These are phyloP conservation scores for Crenichthys baileyi DNA, from an alignment of 2,797 vertebrate species.

Conservation along the genomic window DNA sequence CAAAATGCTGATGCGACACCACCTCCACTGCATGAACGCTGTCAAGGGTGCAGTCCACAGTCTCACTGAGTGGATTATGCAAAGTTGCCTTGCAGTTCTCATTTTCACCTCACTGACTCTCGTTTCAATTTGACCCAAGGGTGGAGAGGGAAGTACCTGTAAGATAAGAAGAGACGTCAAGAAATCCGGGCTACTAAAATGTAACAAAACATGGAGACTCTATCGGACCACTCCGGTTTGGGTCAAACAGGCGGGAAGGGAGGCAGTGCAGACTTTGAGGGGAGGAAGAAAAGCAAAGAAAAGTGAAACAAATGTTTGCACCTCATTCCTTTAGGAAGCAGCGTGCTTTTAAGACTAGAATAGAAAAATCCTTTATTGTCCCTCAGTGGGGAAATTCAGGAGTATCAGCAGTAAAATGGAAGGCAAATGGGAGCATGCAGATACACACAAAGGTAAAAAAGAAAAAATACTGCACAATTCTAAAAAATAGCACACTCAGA, in stretches of 20 bases:
- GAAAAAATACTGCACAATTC: too few species aligned
- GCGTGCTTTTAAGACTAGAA: too few species aligned
- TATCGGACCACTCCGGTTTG: conserved; percentile 40
- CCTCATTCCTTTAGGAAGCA: too few species aligned
- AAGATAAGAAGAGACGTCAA: conserved; percentile 49
- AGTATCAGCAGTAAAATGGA: too few species aligned
- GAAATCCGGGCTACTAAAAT: conserved; percentile 42
- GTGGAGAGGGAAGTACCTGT: conserved; percentile 28
- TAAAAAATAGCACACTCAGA: too few species aligned
- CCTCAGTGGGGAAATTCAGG: too few species aligned
- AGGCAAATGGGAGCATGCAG: too few species aligned
- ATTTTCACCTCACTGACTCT: conserved; percentile 52
- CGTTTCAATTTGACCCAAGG: conserved; percentile 49
- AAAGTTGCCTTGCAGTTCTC: conserved; percentile 62
- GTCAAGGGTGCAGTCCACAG: conserved; percentile 38
- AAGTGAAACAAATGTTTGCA: not conserved
- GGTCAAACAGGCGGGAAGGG: conserved; percentile 40
- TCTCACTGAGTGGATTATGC: conserved; percentile 71
- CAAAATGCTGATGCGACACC: conserved; percentile 55
- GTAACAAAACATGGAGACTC: conserved; percentile 50
- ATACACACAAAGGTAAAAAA: too few species aligned
- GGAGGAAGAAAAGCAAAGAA: conserved; percentile 22
- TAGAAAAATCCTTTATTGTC: too few species aligned
- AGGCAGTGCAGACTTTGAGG: not conserved
- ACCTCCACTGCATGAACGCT: conserved; percentile 24